Evolutionary conservation across 2,797 vertebrate genomes (phyloP), one percentile per base, ranked within the genome.

Genomic region (Saxicola maurus): DNA sequence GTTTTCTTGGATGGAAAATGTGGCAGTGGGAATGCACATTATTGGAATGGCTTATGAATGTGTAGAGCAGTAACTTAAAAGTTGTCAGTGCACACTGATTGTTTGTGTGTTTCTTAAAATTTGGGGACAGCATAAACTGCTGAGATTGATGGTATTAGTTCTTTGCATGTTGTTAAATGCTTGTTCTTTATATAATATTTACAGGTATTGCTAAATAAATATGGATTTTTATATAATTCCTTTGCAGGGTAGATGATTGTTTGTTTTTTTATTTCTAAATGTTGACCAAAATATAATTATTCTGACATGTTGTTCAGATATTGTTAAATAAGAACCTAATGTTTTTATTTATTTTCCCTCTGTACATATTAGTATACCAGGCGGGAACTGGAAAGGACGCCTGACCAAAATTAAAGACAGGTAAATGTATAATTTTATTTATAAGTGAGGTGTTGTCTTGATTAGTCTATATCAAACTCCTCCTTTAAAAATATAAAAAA

Each of bases 351-450:
- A 19, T 95, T 74, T 82, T 86, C 90, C 52, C 75, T 68, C 15
- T 59, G 75, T 95, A 43, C 86, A 30, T 91, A 87, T 62, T 95
- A 99, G 99, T 94, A 96, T 98, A 91, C 96, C 98, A 72, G 98
- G 94, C 60, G 96, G 96, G 75, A 97, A 96, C 23, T 99, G 99
- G 99, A 98, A 69, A 92, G 98, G 98, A 94, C 95, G 45, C 17
- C 97, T 98, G 93, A 98, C 98, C 77, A 96, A 30, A 6, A 72
- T 97, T 75, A 96, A 94, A 60, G 92, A 95, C 33, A 98, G 97
- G 99, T 99, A 98, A 97, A 81, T 79, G 24, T 27, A 84, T 30
- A 28, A 21, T 82, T 82, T 61, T 82, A 3, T 86, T 72, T 85
- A 30, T 42, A 74, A 82, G 7, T 37, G 51, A 64, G 12, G 2